phyloP scores from a whole-genome alignment of 2,888 invertebrate species.

The Ormyrus rosae region DNA sequence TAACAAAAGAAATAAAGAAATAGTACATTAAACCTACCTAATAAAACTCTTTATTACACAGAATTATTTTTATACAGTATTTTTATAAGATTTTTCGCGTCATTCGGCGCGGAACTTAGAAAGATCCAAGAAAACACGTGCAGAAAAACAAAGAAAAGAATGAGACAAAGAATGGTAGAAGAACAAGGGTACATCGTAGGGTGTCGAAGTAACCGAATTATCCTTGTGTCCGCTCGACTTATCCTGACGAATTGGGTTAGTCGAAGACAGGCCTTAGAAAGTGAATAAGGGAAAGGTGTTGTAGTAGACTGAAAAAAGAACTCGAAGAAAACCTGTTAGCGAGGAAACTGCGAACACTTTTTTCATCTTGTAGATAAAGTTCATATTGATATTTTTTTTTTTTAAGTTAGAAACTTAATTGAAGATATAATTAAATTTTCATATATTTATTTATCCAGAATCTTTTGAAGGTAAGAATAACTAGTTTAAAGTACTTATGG shows the following conservation, averaged over 20 bases:
- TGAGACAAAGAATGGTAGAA: constrained; percentile 32
- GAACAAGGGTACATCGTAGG: constrained; percentile 45
- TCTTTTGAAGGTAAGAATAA: too few relatives aligned
- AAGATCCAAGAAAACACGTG: constrained; percentile 1
- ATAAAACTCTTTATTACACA: too few relatives aligned
- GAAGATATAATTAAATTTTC: too few relatives aligned
- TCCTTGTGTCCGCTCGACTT: constrained; percentile 63
- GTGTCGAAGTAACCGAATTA: constrained; percentile 65
- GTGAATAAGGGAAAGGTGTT: constrained; percentile 39
- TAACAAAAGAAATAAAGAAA: too few relatives aligned
- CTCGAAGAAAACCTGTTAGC: constrained; percentile 9
- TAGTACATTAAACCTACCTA: too few relatives aligned
- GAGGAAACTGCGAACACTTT: neutral
- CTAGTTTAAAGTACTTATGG: too few relatives aligned
- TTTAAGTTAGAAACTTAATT: too few relatives aligned
- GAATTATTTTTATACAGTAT: too few relatives aligned
- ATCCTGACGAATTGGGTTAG: constrained; percentile 66
- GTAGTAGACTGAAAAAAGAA: constrained; percentile 43
- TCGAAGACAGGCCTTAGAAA: constrained; percentile 50
- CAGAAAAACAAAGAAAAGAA: constrained; percentile 27
- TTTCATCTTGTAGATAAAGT: constrained; percentile 5
- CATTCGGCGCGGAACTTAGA: neutral
- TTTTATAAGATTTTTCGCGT: neutral
- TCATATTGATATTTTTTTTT: neutral
- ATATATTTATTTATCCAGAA: too few relatives aligned